Conservation (phyloP, 2,797 vertebrate species). For the Rhyacichthys aspro region DNA sequence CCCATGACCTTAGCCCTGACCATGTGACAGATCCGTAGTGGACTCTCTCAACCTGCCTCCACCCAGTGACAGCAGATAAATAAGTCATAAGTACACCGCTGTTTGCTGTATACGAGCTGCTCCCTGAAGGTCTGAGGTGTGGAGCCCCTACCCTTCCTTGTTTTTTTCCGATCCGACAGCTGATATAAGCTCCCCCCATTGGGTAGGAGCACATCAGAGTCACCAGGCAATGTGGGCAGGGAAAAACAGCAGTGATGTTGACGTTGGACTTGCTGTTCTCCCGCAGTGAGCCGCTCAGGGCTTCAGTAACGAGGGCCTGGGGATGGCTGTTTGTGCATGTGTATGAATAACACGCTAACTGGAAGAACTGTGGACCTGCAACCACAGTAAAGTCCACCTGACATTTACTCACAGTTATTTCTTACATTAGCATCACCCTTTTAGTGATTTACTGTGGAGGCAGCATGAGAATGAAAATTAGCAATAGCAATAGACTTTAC, state of each 20-base stretch:
- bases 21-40: background rate
- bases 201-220: slow-evolving; percentile 41
- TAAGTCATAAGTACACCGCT: background rate
- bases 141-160: background rate
- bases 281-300: slow-evolving; percentile 50
- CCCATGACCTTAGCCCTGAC: slow-evolving; percentile 7
- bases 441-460: no score
- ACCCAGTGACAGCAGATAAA: slow-evolving; percentile 7
- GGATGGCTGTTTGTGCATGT: slow-evolving; percentile 42
- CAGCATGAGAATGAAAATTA: no score
- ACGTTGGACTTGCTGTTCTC: slow-evolving; percentile 51
- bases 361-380: background rate
- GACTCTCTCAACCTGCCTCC: background rate
- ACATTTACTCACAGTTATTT: no score
- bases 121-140: slow-evolving; percentile 1
- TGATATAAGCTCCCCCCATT: slow-evolving; percentile 29
- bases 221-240: slow-evolving; percentile 32
- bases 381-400: background rate
- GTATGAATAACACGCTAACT: slow-evolving; percentile 28
- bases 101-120: background rate
- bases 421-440: no score
- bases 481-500: no score
- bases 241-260: slow-evolving; percentile 58
- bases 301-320: slow-evolving; percentile 65
- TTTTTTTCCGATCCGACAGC: slow-evolving; percentile 5